Evolutionary conservation across 2,113 vertebrate species (phyloP).

Genomic region (Ia io): DNA sequence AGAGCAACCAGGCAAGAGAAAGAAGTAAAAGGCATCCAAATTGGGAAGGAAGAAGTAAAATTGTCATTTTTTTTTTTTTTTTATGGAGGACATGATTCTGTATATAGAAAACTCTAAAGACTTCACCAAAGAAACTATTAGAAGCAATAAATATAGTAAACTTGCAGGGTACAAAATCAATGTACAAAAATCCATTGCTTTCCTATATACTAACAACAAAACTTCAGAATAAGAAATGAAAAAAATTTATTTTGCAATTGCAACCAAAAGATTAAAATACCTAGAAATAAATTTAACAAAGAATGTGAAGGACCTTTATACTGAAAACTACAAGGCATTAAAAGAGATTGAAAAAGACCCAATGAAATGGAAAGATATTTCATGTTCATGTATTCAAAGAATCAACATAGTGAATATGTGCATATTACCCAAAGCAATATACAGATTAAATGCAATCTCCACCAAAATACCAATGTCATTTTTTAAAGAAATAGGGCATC

Average conservation of each 20-base stretch:
- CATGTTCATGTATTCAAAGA: not conserved
- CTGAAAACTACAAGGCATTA: not conserved
- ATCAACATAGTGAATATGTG: not conserved
- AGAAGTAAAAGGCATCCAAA: no score
- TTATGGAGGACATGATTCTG: not conserved
- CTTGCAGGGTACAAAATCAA: not conserved
- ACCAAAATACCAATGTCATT: not conserved
- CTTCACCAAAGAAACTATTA: not conserved
- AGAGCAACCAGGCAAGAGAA: no score
- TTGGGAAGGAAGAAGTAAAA: no score
- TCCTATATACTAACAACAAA: not conserved
- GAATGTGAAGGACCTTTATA: not conserved
- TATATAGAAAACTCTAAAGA: not conserved
- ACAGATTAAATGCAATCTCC: not conserved
- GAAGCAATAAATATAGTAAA: not conserved
- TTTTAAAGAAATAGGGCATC: not conserved
- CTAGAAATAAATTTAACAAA: not conserved
- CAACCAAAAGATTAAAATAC: not conserved
- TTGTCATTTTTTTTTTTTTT: no score
- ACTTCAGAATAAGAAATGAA: not conserved
- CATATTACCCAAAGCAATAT: not conserved
- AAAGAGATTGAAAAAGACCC: no score
- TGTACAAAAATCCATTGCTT: not conserved
- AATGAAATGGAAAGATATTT: not conserved
- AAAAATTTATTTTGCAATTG: not conserved